Evolutionary conservation across 2,888 invertebrate species (phyloP).

Genomic region (Callinectes sapidus): DNA sequence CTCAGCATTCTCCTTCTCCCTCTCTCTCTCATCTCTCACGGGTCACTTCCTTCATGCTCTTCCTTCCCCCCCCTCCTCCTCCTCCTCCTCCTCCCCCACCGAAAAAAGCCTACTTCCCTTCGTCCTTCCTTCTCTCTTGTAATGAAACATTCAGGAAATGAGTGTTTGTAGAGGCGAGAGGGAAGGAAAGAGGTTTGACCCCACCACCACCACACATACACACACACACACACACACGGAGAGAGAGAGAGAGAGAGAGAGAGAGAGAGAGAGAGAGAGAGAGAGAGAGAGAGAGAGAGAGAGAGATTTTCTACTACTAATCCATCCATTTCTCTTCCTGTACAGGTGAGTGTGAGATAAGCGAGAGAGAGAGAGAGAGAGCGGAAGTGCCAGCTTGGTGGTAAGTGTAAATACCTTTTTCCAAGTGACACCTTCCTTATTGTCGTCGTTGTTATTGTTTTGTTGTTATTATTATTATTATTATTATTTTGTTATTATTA

Average conservation of each 20-base stretch:
- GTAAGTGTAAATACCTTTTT: not conserved
- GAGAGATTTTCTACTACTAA: not conserved
- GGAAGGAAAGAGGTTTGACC: not conserved
- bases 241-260: not conserved
- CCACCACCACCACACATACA: not conserved
- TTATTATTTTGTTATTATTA: not conserved
- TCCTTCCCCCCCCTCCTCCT: not conserved
- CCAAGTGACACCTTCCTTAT: not conserved
- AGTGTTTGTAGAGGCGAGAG: conserved; percentile 5
- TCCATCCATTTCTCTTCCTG: not conserved
- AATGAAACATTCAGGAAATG: conserved; percentile 10
- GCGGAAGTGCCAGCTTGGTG: not conserved
- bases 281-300: not conserved
- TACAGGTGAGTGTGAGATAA: conserved; percentile 16
- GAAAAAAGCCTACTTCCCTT: not conserved
- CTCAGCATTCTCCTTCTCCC: not conserved
- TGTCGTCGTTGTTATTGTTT: no score
- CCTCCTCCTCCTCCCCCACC: not conserved
- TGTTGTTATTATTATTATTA: not conserved
- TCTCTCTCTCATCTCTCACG: no score
- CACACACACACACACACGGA: no score
- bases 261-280: not conserved
- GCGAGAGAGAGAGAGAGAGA: not conserved
- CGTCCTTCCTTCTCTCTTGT: not conserved
- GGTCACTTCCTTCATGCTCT: not conserved